Percentiles rank a stretch among this genome's conserved stretches.
Conservation (phyloP, 2,113 vertebrate species). For the Gopherus flavomarginatus region DNA sequence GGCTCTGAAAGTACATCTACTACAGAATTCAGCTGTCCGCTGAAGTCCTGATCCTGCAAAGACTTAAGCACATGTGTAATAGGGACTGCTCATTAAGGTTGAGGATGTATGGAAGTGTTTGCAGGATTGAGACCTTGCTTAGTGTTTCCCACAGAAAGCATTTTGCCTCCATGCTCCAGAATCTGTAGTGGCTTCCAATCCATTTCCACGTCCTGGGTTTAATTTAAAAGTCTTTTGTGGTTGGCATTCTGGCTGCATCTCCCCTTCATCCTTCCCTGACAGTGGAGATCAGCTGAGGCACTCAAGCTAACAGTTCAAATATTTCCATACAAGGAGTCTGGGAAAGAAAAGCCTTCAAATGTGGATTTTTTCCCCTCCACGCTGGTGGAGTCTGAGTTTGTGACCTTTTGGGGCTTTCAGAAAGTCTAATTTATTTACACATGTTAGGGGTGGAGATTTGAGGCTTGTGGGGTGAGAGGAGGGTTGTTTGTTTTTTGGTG, state of each 20-base stretch:
- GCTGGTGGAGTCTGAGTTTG: background rate
- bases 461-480: background rate
- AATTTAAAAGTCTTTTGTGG: rapidly evolving
- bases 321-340: background rate
- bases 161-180: background rate
- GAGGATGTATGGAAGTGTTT: background rate
- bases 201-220: background rate
- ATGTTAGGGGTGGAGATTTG: background rate
- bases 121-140: background rate
- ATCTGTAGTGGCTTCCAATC: background rate
- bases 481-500: background rate
- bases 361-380: background rate
- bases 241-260: background rate
- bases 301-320: background rate
- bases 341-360: background rate
- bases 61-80: too few species aligned
- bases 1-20: background rate
- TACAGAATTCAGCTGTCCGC: background rate
- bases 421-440: constrained; percentile 7
- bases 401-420: background rate
- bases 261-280: background rate
- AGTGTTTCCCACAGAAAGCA: background rate
- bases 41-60: background rate
- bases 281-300: background rate
- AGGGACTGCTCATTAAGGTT: background rate